Evolutionary conservation across 2,888 invertebrate species (phyloP).

Genomic region (Synergus gifuensis): DNA sequence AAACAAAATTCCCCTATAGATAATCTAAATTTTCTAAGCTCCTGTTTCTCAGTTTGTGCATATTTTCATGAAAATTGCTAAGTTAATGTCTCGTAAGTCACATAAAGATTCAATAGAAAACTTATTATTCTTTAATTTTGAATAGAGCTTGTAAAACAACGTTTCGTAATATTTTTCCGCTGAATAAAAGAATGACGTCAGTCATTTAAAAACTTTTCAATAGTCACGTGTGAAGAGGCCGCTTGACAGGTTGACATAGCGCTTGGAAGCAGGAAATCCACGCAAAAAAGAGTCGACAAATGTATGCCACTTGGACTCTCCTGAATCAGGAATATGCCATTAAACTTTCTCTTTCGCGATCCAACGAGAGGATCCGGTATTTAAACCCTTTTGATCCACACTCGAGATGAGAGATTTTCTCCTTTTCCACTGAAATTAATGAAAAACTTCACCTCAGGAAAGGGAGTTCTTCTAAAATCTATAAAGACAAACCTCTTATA

Average conservation of each 20-base stretch:
- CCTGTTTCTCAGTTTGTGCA: too few species aligned
- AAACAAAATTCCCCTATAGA: too few species aligned
- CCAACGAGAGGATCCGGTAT: background rate
- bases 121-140: too few species aligned
- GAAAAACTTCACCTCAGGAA: background rate
- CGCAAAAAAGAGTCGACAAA: conserved; percentile 23
- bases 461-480: background rate
- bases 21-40: too few species aligned
- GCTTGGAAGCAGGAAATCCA: conserved; percentile 35
- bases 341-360: conserved; percentile 15
- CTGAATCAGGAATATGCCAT: conserved; percentile 29
- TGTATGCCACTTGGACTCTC: conserved; percentile 22
- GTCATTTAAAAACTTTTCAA: conserved; percentile 15
- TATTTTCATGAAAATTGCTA: too few species aligned
- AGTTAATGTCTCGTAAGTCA: too few species aligned
- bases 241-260: conserved; percentile 36
- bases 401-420: background rate
- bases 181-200: background rate
- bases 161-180: background rate
- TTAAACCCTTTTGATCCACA: background rate
- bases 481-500: too few species aligned
- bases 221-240: conserved; percentile 6
- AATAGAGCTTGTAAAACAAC: background rate
- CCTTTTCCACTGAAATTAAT: background rate
- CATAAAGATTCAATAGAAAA: too few species aligned